These are phyloP conservation scores for Slavum lentiscoides DNA, from an alignment of 2,888 invertebrate species.

Conservation along the genomic window DNA sequence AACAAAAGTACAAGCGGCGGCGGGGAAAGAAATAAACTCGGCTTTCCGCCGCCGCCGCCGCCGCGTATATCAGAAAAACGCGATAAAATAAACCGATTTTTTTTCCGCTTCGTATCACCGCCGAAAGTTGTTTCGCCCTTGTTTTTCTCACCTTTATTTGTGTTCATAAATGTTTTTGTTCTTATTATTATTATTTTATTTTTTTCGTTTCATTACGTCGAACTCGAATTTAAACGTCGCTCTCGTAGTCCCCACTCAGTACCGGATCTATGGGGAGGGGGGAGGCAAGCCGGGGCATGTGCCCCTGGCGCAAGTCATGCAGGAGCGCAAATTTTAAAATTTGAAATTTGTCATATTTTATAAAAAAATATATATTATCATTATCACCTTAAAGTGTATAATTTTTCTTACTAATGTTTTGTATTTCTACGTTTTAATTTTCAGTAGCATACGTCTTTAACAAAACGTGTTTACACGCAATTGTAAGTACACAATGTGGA, in stretches of 20 bases:
- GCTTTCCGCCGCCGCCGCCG: background rate
- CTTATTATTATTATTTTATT: conserved; percentile 1
- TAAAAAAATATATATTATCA: too few species aligned
- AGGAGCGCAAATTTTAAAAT: too few species aligned
- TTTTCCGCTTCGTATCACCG: conserved; percentile 28
- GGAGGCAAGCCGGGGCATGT: too few species aligned
- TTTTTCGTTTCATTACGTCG: background rate
- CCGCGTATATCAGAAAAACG: conserved; percentile 38
- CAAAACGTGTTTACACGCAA: too few species aligned
- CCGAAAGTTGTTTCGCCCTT: conserved; percentile 6
- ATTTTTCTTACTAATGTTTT: too few species aligned
- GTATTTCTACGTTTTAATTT: too few species aligned
- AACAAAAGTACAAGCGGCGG: background rate
- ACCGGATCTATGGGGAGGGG: too few species aligned
- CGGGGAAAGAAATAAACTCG: conserved; percentile 13
- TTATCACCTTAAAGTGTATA: too few species aligned
- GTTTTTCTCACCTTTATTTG: conserved; percentile 7
- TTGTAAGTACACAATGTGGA: too few species aligned
- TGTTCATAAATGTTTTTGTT: conserved; percentile 12
- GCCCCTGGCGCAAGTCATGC: too few species aligned
- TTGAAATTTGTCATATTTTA: too few species aligned
- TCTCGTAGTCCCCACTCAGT: background rate
- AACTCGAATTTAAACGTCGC: background rate
- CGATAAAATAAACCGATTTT: conserved; percentile 40
- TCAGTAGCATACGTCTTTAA: too few species aligned